Evolutionary conservation across 2,888 invertebrate genomes (phyloP).

Genomic region (Microplitis deprimator): DNA sequence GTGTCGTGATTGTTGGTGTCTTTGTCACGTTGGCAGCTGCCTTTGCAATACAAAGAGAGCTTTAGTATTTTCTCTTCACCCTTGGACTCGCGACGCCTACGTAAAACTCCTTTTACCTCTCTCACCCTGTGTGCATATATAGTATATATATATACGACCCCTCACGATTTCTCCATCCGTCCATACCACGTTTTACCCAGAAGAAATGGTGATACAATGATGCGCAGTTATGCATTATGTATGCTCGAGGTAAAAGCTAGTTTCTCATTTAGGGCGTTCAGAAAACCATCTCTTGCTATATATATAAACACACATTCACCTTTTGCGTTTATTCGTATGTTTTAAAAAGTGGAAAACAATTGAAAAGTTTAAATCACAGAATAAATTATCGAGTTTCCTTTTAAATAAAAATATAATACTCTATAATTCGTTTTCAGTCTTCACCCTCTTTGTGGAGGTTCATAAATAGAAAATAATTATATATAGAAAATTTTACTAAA

Average conservation of each 20-base stretch:
- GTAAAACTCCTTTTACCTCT: conserved; percentile 43
- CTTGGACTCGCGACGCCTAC: conserved; percentile 38
- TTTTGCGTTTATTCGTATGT: background rate
- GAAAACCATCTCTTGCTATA: background rate
- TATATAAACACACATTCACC: background rate
- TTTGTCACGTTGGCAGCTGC: conserved; percentile 62
- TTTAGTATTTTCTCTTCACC: conserved; percentile 26
- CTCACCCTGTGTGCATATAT: conserved; percentile 41
- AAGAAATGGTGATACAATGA: conserved; percentile 71
- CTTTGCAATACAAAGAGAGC: conserved; percentile 47
- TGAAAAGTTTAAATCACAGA: conserved; percentile 24
- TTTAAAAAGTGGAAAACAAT: conserved; percentile 34
- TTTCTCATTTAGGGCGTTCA: conserved; percentile 29
- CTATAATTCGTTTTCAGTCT: background rate
- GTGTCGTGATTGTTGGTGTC: conserved; percentile 65
- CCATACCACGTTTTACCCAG: conserved; percentile 48
- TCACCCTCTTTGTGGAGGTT: too few relatives aligned
- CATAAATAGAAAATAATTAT: too few relatives aligned
- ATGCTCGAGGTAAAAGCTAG: conserved; percentile 42
- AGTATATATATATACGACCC: conserved; percentile 49
- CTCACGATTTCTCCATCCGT: conserved; percentile 55
- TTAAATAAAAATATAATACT: conserved; percentile 21
- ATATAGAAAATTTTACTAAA: too few relatives aligned
- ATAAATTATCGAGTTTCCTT: conserved; percentile 29
- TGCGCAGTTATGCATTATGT: conserved; percentile 69